A percentile compares a stretch with the other conserved stretches of the same genome.
Evolutionary conservation across 2,113 vertebrate genomes (phyloP).

Genomic region (Oreamnos americanus): DNA sequence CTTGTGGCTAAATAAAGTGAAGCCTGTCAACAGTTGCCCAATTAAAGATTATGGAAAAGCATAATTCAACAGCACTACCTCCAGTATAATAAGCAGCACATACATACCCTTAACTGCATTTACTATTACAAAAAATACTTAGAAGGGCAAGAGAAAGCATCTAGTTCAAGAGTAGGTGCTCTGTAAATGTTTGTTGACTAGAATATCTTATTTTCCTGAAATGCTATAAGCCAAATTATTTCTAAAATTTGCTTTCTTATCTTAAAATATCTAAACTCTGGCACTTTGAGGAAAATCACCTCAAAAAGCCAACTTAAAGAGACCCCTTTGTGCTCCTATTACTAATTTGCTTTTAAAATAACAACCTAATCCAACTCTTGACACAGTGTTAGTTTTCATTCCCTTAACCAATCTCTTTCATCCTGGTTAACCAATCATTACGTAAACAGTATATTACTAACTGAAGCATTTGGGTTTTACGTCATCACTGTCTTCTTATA

Average conservation of each 20-base stretch:
- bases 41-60: background rate
- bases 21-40: background rate
- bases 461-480: slow-evolving; percentile 74
- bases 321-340: background rate
- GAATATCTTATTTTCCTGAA: slow-evolving; percentile 32
- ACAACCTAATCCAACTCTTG: slow-evolving; percentile 38
- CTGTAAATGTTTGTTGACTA: slow-evolving; percentile 4
- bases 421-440: slow-evolving; percentile 79
- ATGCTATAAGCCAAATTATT: background rate
- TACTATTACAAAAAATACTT: background rate
- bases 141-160: slow-evolving; percentile 51
- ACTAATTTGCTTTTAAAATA: slow-evolving; percentile 68
- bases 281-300: slow-evolving; percentile 11
- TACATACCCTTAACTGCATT: background rate
- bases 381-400: slow-evolving; percentile 24
- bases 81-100: slow-evolving; percentile 41
- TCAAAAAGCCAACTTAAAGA: slow-evolving; percentile 43
- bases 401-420: slow-evolving; percentile 59
- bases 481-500: slow-evolving; percentile 76
- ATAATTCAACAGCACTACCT: slow-evolving; percentile 24
- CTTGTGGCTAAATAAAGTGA: background rate
- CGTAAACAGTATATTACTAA: slow-evolving; percentile 74
- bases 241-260: slow-evolving; percentile 25
- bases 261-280: background rate
- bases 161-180: slow-evolving; percentile 23